Evolutionary conservation across 2,797 vertebrate genomes (phyloP).

Genomic region (Channa striata): DNA sequence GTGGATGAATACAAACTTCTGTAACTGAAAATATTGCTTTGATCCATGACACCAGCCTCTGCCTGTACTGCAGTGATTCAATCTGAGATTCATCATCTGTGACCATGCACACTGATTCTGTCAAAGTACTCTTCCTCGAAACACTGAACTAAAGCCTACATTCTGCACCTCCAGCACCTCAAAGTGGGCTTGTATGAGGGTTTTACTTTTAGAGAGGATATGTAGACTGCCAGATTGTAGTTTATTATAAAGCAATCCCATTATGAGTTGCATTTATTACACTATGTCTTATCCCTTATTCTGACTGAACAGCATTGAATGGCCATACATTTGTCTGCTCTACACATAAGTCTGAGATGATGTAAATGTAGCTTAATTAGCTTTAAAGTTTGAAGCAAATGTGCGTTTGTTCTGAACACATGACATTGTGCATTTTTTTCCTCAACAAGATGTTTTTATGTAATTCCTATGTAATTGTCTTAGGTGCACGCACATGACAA

Average conservation of each 20-base stretch:
- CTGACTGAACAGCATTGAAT: neutral
- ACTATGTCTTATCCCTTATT: constrained; percentile 11
- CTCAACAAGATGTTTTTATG: too few relatives aligned
- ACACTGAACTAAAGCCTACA: constrained; percentile 26
- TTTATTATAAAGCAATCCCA: constrained; percentile 10
- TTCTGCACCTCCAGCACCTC: constrained; percentile 8
- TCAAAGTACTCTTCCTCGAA: constrained; percentile 29
- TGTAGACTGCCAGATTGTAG: constrained; percentile 23
- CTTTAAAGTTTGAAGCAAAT: too few relatives aligned
- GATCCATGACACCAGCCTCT: constrained; percentile 23
- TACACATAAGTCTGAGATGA: too few relatives aligned
- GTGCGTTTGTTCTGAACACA: too few relatives aligned
- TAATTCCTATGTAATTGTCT: too few relatives aligned
- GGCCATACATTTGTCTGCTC: neutral
- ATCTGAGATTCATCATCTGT: constrained; percentile 31
- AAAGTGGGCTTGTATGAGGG: constrained; percentile 9
- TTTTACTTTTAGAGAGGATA: constrained; percentile 29
- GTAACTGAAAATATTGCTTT: constrained; percentile 11
- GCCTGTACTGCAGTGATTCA: neutral
- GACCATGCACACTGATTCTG: constrained; percentile 31
- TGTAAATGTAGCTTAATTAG: too few relatives aligned
- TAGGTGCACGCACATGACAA: too few relatives aligned
- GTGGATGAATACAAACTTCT: neutral
- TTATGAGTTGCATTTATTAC: constrained; percentile 6
- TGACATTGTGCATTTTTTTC: too few relatives aligned